Percentiles rank a stretch among this genome's conserved stretches.
These are phyloP conservation scores for Rhinatrema bivittatum DNA, from an alignment of 2,797 vertebrate genomes.

Conservation along the genomic window DNA sequence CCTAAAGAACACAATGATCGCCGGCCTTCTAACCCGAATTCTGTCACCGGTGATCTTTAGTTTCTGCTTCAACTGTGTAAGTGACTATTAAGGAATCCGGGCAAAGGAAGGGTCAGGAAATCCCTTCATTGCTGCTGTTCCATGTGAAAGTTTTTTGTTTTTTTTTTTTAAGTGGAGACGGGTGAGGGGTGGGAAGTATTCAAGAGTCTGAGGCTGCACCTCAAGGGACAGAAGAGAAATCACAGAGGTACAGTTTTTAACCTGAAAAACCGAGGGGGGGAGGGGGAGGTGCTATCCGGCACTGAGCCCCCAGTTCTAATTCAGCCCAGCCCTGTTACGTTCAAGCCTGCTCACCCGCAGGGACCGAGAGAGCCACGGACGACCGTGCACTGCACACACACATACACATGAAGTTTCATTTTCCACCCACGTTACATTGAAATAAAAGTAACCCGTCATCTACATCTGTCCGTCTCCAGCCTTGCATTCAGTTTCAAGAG, in stretches of 20 bases:
- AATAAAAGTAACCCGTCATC: conserved; percentile 22
- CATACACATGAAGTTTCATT: conserved; percentile 27
- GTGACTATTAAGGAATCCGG: background rate
- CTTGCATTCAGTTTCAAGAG: conserved; percentile 11
- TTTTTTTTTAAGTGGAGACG: conserved; percentile 39
- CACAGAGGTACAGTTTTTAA: conserved; percentile 2
- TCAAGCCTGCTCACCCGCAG: conserved; percentile 11
- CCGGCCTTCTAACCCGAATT: no score
- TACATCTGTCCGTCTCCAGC: conserved; percentile 18
- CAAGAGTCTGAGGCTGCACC: background rate
- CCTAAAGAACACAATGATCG: background rate
- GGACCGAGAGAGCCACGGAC: conserved; percentile 11
- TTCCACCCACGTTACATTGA: no score
- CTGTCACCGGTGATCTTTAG: background rate
- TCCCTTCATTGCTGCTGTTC: conserved; percentile 24
- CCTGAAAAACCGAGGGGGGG: conserved; percentile 11
- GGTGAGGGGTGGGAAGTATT: conserved; percentile 10
- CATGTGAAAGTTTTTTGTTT: conserved; percentile 55
- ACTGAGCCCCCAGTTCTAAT: conserved; percentile 17
- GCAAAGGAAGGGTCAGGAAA: conserved; percentile 28
- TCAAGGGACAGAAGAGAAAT: no score
- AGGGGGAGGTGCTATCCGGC: conserved; percentile 4
- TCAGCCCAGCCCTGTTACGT: conserved; percentile 7
- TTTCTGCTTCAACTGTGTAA: background rate
- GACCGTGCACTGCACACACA: no score